A percentile compares a stretch with the other conserved stretches of the same genome.
Conservation (phyloP, 1,140 invertebrate genomes). For the Drosophila bocqueti region DNA sequence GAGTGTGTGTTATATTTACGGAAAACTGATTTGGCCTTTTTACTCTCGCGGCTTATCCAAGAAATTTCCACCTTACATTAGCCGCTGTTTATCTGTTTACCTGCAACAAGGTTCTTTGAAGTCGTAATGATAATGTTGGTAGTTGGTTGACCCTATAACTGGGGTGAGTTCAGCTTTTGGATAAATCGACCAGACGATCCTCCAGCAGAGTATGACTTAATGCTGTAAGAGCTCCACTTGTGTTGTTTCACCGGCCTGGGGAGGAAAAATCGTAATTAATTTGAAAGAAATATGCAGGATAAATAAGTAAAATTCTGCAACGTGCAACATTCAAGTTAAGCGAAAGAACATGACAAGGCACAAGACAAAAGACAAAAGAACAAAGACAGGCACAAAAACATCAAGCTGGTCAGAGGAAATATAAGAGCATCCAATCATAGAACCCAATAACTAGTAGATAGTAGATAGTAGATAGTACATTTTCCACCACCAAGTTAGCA, state of each 20-base stretch:
- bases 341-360: background rate
- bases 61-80: background rate
- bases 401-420: background rate
- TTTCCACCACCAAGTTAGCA: constrained; percentile 20
- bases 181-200: background rate
- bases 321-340: constrained; percentile 1
- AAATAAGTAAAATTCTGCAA: background rate
- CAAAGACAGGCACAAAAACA: background rate
- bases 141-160: background rate
- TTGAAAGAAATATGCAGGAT: background rate
- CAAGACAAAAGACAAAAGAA: background rate
- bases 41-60: background rate
- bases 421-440: background rate
- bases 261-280: background rate
- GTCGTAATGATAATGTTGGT: background rate
- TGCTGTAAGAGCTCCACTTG: background rate
- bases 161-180: background rate
- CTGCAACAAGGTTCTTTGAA: background rate
- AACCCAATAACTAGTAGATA: background rate
- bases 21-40: background rate
- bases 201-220: background rate
- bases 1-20: background rate
- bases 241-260: background rate
- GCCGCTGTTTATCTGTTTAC: background rate
- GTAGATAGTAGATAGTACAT: background rate